Conservation (phyloP, 37 sponge, comb jelly and placozoan genomes). For the Eunapius fragilis region DNA sequence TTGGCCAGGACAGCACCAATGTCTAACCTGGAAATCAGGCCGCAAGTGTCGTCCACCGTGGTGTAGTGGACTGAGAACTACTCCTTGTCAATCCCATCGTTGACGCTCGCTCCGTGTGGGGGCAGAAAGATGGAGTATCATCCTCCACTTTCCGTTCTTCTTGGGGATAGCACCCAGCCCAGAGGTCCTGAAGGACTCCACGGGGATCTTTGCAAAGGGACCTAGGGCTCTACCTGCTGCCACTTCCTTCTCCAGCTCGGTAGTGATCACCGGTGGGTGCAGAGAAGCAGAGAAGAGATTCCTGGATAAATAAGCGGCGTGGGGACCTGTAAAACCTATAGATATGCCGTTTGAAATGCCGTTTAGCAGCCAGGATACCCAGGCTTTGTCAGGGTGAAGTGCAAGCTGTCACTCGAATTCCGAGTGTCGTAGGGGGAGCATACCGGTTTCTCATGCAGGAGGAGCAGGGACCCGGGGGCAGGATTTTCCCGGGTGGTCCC, state of each 20-base stretch:
- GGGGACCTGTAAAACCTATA: constrained; percentile 37
- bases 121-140: constrained; percentile 51
- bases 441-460: constrained; percentile 17
- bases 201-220: constrained; percentile 18
- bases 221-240: background rate
- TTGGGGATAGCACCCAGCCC: constrained; percentile 52
- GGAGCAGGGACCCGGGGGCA: constrained; percentile 8
- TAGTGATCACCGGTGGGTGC: constrained; percentile 21
- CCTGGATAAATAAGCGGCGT: background rate
- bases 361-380: constrained; percentile 11
- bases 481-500: constrained; percentile 20
- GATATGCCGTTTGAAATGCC: background rate
- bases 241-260: constrained; percentile 17
- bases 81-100: background rate
- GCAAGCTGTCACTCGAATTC: constrained; percentile 23
- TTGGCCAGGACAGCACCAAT: constrained; percentile 34
- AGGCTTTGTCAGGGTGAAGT: constrained; percentile 37
- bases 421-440: constrained; percentile 12
- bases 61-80: constrained; percentile 19
- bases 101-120: background rate
- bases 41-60: constrained; percentile 29
- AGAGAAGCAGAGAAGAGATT: constrained; percentile 33
- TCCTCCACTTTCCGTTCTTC: constrained; percentile 36
- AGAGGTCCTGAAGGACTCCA: constrained; percentile 30
- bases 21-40: background rate